These are phyloP conservation scores for Drosophila varians DNA, from an alignment of 1,140 invertebrate species.

Conservation along the genomic window DNA sequence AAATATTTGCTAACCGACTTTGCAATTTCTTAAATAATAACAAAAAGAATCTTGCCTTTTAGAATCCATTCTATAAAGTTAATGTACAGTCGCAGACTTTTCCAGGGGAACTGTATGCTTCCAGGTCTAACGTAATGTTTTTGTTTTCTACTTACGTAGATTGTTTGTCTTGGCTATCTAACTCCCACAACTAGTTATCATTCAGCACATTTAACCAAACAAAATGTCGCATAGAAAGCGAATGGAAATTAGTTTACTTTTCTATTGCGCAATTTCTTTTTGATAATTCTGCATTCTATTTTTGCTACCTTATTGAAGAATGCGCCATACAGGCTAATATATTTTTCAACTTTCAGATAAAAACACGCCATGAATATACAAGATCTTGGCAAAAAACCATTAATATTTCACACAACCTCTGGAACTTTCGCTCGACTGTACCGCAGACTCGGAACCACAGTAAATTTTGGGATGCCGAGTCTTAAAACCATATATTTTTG, in stretches of 20 bases:
- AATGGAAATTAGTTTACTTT: not conserved
- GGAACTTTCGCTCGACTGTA: not conserved
- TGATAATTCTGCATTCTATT: not conserved
- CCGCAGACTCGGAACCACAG: not conserved
- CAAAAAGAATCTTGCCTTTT: not conserved
- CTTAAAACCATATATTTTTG: not conserved
- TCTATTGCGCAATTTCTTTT: not conserved
- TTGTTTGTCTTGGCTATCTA: slow-evolving; percentile 31
- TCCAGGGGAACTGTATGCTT: not conserved
- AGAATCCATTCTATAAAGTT: not conserved
- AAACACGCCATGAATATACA: no score
- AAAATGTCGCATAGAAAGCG: slow-evolving; percentile 46
- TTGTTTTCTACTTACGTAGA: not conserved
- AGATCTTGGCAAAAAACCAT: not conserved
- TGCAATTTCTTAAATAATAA: not conserved
- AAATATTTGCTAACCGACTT: no score
- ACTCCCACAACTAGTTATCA: slow-evolving; percentile 23
- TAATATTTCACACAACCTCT: not conserved
- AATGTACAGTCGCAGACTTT: not conserved
- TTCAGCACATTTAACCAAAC: slow-evolving; percentile 12
- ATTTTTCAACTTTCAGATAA: no score
- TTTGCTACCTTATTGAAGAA: no score
- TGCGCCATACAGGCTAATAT: no score
- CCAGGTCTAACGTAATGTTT: not conserved
- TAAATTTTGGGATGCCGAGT: not conserved